Evolutionary conservation across 2,888 invertebrate genomes (phyloP), one percentile per base, ranked within the genome.

Genomic region (Xanthia icteritia): DNA sequence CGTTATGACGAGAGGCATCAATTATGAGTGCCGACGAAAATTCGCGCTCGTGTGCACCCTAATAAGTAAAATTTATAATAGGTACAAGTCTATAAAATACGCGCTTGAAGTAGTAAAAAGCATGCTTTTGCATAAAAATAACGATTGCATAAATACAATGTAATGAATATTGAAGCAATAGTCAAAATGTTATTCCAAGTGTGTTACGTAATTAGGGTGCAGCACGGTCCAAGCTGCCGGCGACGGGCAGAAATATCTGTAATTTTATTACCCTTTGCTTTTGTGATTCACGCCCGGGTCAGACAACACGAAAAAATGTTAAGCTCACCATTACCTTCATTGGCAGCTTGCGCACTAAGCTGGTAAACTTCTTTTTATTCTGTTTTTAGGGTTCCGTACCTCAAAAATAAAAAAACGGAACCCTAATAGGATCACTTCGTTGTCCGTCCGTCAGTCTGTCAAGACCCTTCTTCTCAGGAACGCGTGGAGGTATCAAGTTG

Each of bases 51-150:
- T 45, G 27, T 66, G 20, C 0, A 27, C 8, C 45, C 45, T 58
- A 45, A 45, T 66, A 56, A 56, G 15, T 20, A 36, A 73, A 31
- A 56, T 9, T 56, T 31, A 9, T 42, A 23, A 56, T 73, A 45
- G 17, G 42, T 71, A 8, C n/a, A 39, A 42, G 36, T 56, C 20
- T 23, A 15, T 48, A 23, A 31, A 67, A 67, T 51, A 31, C 31
- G 31, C 23, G 31, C 23, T 48, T 31, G 48, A 48, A 23, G 20
- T 66, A 74, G 17, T 39, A 39, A 60, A 75, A 23, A 8, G 36
- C 17, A 23, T 75, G 61, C n/a, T 54, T 76, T 76, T 76, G 39
- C 27, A 51, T 76, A 17, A 9, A 39, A 51, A 75, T 39, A 36
- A 60, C 11, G 58, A 54, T 45, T 20, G 27, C 66, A 27, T 20